Evolutionary conservation across 2,888 invertebrate genomes (phyloP), one percentile per base, ranked within the genome.

Genomic region (Habroteleia sp.): DNA sequence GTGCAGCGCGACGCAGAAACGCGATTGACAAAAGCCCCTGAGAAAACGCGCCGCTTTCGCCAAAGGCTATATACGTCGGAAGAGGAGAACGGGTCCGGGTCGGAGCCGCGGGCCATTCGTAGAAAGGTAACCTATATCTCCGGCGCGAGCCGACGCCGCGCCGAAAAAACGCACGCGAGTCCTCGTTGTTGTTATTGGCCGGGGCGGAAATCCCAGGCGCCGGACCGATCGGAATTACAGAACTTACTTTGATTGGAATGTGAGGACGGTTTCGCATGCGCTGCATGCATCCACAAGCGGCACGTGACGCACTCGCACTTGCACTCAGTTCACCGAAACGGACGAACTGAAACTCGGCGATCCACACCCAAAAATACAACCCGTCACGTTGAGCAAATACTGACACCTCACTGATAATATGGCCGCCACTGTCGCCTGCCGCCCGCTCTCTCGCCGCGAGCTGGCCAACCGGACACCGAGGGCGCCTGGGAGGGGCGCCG

Each of bases 341-440:
- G 77, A 74, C 76, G 77, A 74, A 73, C 79, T 82, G 83, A 82
- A 84, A 85, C 82, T 79, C 81, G 81, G 80, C 79, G 82, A 85
- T 88, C 87, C 88, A 88, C 87, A 87, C 87, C 87, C 88, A 86
- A 88, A 87, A 86, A 83, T 85, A 83, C 81, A 52, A 46, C 87
- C 85, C 88, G 85, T 87, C 88, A 86, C 87, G 85, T 87, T 87
- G 84, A 84, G 82, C 84, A 86, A 87, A 87, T 87, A 87, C 86
- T 88, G 88, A 88, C 88, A 88, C 87, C 87, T 88, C 88, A 88
- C 86, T 87, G 83, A 85, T 83, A 88, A 88, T 86, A 88, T 88
- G 88, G 88, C 88, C 81, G 87, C 87, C 83, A 81, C 79, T 54
- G 54, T 62, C 71, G 37, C 62, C 69, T 60, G 69, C 60, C 44